Base-by-base conservation (phyloP, 2,888 invertebrate genomes). In the Trichogramma dendrolimi region DNA sequence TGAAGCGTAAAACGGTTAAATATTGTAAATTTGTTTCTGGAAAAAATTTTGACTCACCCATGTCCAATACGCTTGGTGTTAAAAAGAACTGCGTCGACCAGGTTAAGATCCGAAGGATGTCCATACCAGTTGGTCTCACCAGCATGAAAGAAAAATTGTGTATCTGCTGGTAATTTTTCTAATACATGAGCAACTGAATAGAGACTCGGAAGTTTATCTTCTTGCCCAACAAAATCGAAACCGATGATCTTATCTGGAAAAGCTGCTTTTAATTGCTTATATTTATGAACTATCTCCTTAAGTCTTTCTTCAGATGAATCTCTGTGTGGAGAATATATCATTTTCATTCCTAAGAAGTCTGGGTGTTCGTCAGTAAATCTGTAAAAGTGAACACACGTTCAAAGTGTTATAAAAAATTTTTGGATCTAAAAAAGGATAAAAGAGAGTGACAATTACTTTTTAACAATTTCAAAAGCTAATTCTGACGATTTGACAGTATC, bases 51-150 rank as follows among this genome's bases (percentile, higher is more conserved):
- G 40, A n/a, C 41, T 53, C 69, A 92, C 2, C 87, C 92, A 67
- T 92, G 92, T 0, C 92, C 92, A 62, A 92, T 85, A 51, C 92
- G 82, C 69, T 87, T 87, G 0, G 89, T 83, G 56, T 89, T 89
- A 52, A 92, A 76, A 47, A 92, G 75, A 46, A 92, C 80, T 2
- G 92, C 92, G 72, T 92, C 92, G 11, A 90, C 78, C 6, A 92
- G 75, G 75, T 92, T 92, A 60, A 86, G 83, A 73, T 92, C 92
- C 0, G 86, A 85, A 0, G 76, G 67, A 10, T 81, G 80, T 38
- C 86, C 89, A 71, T 81, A 84, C 90, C 90, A 89, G 73, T 89
- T 86, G 0, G 92, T 91, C 79, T 92, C 92, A 0, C 91, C 92
- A 0, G 91, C 90, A 73, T 92, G 92, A 71, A 92, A 91, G 73